Evolutionary conservation across 1,140 invertebrate species (phyloP).

Genomic region (Drosophila sulfurigaster): DNA sequence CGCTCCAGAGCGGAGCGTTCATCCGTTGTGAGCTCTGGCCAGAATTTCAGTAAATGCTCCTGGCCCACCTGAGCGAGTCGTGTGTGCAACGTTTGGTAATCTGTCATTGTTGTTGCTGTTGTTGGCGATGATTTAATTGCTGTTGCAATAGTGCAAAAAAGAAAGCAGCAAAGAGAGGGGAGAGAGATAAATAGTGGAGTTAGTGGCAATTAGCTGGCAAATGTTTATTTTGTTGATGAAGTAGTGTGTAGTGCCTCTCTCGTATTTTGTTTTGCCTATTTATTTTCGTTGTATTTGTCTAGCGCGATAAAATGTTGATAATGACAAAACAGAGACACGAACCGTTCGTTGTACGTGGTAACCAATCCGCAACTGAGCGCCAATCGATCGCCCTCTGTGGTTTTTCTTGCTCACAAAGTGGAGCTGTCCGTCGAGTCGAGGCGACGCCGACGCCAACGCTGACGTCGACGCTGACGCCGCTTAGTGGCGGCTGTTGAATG

Average conservation of each 20-base stretch:
- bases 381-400: conserved; percentile 53
- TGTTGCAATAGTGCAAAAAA: conserved; percentile 34
- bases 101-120: conserved; percentile 70
- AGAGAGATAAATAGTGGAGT: neutral
- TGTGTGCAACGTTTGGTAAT: conserved; percentile 80
- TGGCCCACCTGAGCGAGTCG: conserved; percentile 87
- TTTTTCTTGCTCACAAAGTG: conserved; percentile 67
- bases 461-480: conserved; percentile 28
- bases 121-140: conserved; percentile 33
- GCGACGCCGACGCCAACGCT: conserved; percentile 20
- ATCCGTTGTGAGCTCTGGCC: conserved; percentile 89
- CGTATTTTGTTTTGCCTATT: conserved; percentile 42
- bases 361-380: conserved; percentile 67
- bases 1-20: conserved; percentile 87
- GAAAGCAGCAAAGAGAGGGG: neutral
- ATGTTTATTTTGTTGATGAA: conserved; percentile 35
- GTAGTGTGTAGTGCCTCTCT: conserved; percentile 12
- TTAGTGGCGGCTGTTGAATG: conserved; percentile 45
- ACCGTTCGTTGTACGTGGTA: conserved; percentile 72
- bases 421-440: conserved; percentile 33
- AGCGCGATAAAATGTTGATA: conserved; percentile 40
- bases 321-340: conserved; percentile 35
- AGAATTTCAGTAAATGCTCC: conserved; percentile 94
- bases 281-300: conserved; percentile 27
- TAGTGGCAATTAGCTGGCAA: conserved; percentile 18